Evolutionary conservation across 2,888 invertebrate genomes (phyloP), one percentile per base, ranked within the genome.

Genomic region (Erannis defoliaria): DNA sequence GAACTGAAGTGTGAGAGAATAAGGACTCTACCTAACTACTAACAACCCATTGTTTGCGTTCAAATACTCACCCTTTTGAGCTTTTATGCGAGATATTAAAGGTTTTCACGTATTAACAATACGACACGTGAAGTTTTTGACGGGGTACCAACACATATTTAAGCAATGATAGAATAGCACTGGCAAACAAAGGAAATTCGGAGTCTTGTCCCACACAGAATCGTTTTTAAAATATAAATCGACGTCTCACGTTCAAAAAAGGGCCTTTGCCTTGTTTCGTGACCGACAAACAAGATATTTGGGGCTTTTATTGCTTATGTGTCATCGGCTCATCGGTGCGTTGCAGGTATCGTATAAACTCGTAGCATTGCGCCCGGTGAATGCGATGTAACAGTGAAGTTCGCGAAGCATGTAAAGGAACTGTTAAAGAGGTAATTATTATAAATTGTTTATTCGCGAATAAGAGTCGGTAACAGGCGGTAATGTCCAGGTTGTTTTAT

Each of bases 401-500:
- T 80, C 74, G 79, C 78, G 70, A 81, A 85, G 84, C 76, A 78
- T 62, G 37, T 80, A 73, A n/a, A 66, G 73, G 71, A 76, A 78
- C 72, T 83, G 77, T 81, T 84, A 86, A 85, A 82, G 78, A 78
- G 74, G 80, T 79, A 84, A 84, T 87, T 84, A 84, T 62, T 57
- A 53, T 79, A 78, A 80, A 74, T 77, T 74, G 81, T 84, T 85
- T 85, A 84, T 73, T 77, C 81, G 75, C 81, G 63, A 66, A 72
- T 84, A 84, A 84, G 83, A 80, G 82, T 74, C 80, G 77, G 78
- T 76, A 81, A 78, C 78, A 81, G 79, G 83, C 85, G 81, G 81
- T 89, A 86, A 85, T 82, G 86, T 89, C 84, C 87, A 88, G 88
- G 85, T 85, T 86, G 85, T 84, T 91, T 89, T 89, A 89, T 89